Percentiles rank a stretch among this genome's conserved stretches.
These are phyloP conservation scores for Dipodomys stephensi DNA, from an alignment of 2,113 vertebrate genomes.

Conservation along the genomic window DNA sequence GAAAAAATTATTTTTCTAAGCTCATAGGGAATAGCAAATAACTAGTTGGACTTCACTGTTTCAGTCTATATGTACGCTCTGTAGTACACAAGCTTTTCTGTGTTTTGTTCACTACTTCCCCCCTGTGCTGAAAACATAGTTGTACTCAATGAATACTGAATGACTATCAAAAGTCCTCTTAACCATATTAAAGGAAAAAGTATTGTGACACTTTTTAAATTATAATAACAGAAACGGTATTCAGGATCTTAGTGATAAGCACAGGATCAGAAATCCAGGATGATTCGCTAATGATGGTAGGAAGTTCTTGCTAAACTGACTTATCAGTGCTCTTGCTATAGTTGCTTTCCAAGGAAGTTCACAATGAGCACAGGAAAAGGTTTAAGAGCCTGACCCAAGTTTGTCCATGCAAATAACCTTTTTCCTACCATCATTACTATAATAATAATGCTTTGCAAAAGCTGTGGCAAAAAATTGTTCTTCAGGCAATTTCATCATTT, in stretches of 20 bases:
- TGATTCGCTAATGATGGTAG: not conserved
- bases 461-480: not conserved
- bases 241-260: not conserved
- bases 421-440: not conserved
- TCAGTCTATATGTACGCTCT: not conserved
- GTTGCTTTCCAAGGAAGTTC: not conserved
- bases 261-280: no score
- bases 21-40: slow-evolving; percentile 1
- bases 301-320: not conserved
- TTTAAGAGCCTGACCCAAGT: not conserved
- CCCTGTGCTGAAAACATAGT: not conserved
- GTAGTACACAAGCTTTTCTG: not conserved
- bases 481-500: not conserved
- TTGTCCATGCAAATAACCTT: not conserved
- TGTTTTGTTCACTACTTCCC: not conserved
- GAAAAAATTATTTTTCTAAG: not conserved
- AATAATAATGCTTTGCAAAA: not conserved
- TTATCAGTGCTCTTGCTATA: not conserved
- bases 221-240: not conserved
- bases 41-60: not conserved
- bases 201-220: not conserved
- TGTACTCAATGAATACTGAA: not conserved
- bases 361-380: not conserved
- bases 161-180: not conserved
- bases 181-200: not conserved